These are phyloP conservation scores for Gasterosteus aculeatus DNA, from an alignment of 2,113 vertebrate species.

Conservation along the genomic window DNA sequence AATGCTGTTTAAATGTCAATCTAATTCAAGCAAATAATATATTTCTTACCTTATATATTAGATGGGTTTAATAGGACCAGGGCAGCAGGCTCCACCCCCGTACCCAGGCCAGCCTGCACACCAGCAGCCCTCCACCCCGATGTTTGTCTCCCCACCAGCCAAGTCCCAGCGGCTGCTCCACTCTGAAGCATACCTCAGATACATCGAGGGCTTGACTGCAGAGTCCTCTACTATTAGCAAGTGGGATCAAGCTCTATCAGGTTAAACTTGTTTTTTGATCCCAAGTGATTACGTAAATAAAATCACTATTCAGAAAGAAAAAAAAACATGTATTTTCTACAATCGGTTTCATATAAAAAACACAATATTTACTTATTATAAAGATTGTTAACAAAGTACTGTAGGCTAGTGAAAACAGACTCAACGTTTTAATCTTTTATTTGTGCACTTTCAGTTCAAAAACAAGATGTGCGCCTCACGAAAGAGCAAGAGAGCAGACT, in stretches of 20 bases:
- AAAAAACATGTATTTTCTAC: neutral
- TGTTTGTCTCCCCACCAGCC: slow-evolving; percentile 96
- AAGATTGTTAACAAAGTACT: neutral
- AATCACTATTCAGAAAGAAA: neutral
- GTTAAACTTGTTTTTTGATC: slow-evolving; percentile 67
- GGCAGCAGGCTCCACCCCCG: slow-evolving; percentile 91
- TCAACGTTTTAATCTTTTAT: neutral
- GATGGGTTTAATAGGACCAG: slow-evolving; percentile 85
- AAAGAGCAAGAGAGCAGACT: slow-evolving; percentile 97
- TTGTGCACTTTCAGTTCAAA: slow-evolving; percentile 82
- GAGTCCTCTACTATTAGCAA: slow-evolving; percentile 95
- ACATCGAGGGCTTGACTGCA: slow-evolving; percentile 95
- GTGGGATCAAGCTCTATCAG: slow-evolving; percentile 97
- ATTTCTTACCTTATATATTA: slow-evolving; percentile 55
- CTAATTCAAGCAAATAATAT: slow-evolving; percentile 1
- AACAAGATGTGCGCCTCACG: slow-evolving; percentile 92
- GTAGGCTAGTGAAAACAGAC: neutral
- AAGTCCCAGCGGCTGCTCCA: slow-evolving; percentile 96
- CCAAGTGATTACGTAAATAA: neutral
- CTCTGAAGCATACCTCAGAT: slow-evolving; percentile 96
- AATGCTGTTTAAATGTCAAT: neutral
- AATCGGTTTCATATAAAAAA: neutral
- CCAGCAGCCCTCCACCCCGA: slow-evolving; percentile 93
- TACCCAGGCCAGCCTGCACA: slow-evolving; percentile 89
- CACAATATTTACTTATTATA: neutral